Conservation (phyloP, 2,888 invertebrate species). For the Perdita meconis region DNA sequence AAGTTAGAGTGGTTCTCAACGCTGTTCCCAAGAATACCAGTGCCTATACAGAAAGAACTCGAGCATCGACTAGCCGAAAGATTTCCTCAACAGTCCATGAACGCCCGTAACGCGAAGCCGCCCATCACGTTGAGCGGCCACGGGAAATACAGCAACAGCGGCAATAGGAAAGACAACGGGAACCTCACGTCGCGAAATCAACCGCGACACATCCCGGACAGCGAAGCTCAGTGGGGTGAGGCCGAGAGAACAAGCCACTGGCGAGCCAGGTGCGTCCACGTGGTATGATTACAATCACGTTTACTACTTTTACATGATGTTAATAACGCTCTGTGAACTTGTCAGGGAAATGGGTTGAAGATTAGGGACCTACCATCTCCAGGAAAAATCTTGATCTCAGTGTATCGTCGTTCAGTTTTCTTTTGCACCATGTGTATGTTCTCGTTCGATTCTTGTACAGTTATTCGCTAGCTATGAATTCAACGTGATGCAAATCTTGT, state of each 20-base stretch:
- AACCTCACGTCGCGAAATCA: slow-evolving; percentile 72
- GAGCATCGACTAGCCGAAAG: slow-evolving; percentile 90
- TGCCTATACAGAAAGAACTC: slow-evolving; percentile 97
- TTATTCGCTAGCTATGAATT: slow-evolving; percentile 27
- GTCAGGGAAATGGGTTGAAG: slow-evolving; percentile 71
- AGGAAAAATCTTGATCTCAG: slow-evolving; percentile 64
- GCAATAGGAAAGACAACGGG: slow-evolving; percentile 79
- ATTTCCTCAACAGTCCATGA: slow-evolving; percentile 86
- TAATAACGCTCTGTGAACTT: slow-evolving; percentile 62
- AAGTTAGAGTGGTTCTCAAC: slow-evolving; percentile 99
- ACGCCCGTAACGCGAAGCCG: slow-evolving; percentile 81
- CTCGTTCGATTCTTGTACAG: slow-evolving; percentile 43
- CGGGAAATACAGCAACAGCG: slow-evolving; percentile 78
- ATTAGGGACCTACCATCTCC: slow-evolving; percentile 64
- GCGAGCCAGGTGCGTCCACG: slow-evolving; percentile 84
- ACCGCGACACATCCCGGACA: slow-evolving; percentile 82
- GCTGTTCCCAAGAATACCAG: slow-evolving; percentile 98
- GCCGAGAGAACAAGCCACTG: slow-evolving; percentile 83
- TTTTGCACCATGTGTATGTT: slow-evolving; percentile 55
- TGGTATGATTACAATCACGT: slow-evolving; percentile 83
- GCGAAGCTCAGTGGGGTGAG: slow-evolving; percentile 83
- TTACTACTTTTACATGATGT: slow-evolving; percentile 69
- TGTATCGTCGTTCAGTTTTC: slow-evolving; percentile 58
- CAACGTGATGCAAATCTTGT: neutral
- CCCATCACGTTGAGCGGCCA: slow-evolving; percentile 82